Evolutionary conservation across 2,888 invertebrate species (phyloP).

Genomic region (Erannis defoliaria): DNA sequence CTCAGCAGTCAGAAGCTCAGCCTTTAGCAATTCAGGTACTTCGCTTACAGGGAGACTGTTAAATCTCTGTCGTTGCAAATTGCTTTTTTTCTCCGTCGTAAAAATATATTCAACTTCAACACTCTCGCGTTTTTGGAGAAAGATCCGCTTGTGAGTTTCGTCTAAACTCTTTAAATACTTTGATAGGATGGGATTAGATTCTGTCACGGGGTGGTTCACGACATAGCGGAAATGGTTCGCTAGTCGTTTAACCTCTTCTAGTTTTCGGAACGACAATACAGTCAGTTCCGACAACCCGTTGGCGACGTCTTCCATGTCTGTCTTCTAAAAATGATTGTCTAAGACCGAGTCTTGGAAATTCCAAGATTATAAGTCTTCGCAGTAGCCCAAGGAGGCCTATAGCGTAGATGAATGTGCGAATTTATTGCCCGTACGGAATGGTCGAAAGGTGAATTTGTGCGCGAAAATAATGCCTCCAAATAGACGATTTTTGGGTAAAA

Average conservation of each 20-base stretch:
- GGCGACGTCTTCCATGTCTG: conserved; percentile 56
- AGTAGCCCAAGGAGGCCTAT: conserved; percentile 48
- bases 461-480: conserved; percentile 46
- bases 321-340: conserved; percentile 24
- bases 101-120: conserved; percentile 82
- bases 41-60: conserved; percentile 81
- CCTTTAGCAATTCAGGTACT: conserved; percentile 77
- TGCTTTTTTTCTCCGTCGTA: conserved; percentile 80
- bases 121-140: conserved; percentile 69
- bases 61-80: conserved; percentile 76
- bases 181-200: conserved; percentile 60
- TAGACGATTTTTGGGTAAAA: conserved; percentile 58
- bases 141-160: conserved; percentile 69
- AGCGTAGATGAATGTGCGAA: conserved; percentile 47
- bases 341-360: conserved; percentile 41
- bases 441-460: conserved; percentile 50
- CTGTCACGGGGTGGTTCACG: conserved; percentile 70
- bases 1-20: conserved; percentile 67
- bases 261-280: conserved; percentile 74
- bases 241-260: conserved; percentile 75
- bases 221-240: conserved; percentile 72
- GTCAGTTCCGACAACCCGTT: conserved; percentile 65
- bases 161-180: conserved; percentile 69
- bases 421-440: conserved; percentile 63
- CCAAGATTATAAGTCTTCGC: conserved; percentile 56